Evolutionary conservation across 2,797 vertebrate genomes (phyloP).

Genomic region (Halcyon leucocephala): DNA sequence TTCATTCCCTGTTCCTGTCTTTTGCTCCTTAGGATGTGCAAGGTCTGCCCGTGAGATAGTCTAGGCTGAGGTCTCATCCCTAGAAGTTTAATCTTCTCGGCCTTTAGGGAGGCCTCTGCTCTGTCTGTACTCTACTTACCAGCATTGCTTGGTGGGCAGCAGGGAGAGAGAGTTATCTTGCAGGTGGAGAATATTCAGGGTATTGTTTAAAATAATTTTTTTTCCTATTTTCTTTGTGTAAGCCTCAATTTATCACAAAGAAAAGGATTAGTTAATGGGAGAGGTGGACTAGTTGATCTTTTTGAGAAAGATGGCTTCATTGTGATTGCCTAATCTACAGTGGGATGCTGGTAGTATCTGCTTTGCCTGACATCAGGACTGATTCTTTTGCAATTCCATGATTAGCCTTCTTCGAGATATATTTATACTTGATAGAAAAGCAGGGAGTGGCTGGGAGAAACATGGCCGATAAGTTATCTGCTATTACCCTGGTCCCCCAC

Average conservation of each 20-base stretch:
- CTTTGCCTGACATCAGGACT: background rate
- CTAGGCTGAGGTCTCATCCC: background rate
- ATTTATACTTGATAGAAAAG: background rate
- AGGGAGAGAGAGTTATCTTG: background rate
- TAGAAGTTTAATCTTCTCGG: background rate
- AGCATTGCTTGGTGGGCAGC: background rate
- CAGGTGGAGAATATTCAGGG: background rate
- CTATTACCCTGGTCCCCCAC: background rate
- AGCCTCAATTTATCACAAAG: background rate
- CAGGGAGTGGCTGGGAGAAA: background rate
- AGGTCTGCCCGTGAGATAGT: background rate
- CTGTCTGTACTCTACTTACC: background rate
- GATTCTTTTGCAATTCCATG: background rate
- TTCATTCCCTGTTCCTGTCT: background rate
- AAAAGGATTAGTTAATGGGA: background rate
- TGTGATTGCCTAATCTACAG: background rate
- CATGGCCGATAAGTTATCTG: background rate
- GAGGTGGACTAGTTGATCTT: background rate
- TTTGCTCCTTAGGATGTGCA: background rate
- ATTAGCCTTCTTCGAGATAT: background rate
- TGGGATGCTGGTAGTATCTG: fast-evolving
- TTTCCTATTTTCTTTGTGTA: background rate
- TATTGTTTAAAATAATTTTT: fast-evolving
- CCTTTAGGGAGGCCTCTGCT: background rate
- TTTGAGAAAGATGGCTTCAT: background rate